Evolutionary conservation across 1,140 invertebrate genomes (phyloP), one percentile per base, ranked within the genome.

Genomic region (Philopotamus ludificatus): DNA sequence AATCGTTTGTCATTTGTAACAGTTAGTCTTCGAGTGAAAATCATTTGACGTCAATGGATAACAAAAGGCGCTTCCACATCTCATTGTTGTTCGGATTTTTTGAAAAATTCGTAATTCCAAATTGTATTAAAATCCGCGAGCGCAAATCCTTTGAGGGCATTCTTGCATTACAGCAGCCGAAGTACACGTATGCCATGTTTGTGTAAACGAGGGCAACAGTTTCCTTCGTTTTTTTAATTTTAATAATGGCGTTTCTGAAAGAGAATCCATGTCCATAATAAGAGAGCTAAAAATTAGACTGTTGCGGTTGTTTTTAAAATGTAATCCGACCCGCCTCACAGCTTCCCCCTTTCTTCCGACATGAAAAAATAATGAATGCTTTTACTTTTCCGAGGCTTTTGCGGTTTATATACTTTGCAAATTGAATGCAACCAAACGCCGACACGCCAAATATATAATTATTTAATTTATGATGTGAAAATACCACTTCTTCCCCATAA

Each of bases 361-460:
- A 8, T 49, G 15, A 7, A 49, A 21, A 49, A 22, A 25, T 51
- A 51, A 51, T 51, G 49, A 51, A 51, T 51, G 12, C 15, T 21
- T 51, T 51, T 51, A 51, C 49, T 51, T 51, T 20, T 15, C 49
- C 2, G 49, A 51, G 49, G 18, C 22, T 51, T 25, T 20, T 21
- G 49, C 25, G 49, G 49, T 51, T 51, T 51, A 15, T 51, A 20
- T 51, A 51, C 49, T 51, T 25, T 51, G 18, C 7, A 51, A 51
- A 51, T 51, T 51, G 49, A 51, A 51, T 12, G 49, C 49, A n/a
- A n/a, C n/a, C n/a, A n/a, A n/a, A n/a, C n/a, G n/a, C n/a, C n/a
- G n/a, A n/a, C n/a, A n/a, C n/a, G n/a, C n/a, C n/a, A n/a, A n/a
- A n/a, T n/a, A n/a, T n/a, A n/a, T n/a, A n/a, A n/a, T n/a, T n/a